Evolutionary conservation across 2,113 vertebrate species (phyloP).

Genomic region (Isichthys henryi): DNA sequence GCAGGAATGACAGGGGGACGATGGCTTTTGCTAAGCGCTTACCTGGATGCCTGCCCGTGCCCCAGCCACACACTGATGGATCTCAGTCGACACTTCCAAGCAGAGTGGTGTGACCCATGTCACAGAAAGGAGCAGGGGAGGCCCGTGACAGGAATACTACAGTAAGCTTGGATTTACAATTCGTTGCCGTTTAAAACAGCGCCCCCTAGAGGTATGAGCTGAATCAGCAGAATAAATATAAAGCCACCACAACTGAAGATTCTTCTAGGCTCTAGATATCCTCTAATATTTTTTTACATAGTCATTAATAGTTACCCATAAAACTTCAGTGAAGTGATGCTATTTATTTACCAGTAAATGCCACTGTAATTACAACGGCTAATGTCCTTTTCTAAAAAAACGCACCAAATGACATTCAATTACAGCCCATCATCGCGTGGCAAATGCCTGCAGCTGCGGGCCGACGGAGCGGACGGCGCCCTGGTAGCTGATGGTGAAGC

Average conservation of each 20-base stretch:
- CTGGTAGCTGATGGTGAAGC: too few species aligned
- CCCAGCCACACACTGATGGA: constrained; percentile 23
- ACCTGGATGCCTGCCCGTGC: constrained; percentile 30
- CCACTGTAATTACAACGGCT: neutral
- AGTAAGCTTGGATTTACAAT: neutral
- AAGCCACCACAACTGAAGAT: neutral
- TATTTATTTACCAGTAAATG: constrained; percentile 5
- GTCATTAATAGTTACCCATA: neutral
- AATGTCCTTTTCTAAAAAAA: neutral
- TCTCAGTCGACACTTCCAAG: constrained; percentile 25
- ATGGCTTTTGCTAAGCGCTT: constrained; percentile 22
- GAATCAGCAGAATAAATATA: neutral
- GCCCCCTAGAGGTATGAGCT: neutral
- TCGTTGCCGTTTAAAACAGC: neutral
- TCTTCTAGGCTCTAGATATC: neutral
- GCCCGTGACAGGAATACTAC: neutral
- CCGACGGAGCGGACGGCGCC: neutral
- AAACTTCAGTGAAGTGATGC: neutral
- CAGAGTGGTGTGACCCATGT: constrained; percentile 28
- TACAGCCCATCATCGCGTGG: neutral
- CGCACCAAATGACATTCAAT: neutral
- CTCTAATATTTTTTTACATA: neutral
- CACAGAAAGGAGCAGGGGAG: neutral
- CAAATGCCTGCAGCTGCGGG: neutral
- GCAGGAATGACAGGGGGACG: constrained; percentile 2